Conservation (phyloP, 2,888 invertebrate genomes). For the Tuberolachnus salignus region DNA sequence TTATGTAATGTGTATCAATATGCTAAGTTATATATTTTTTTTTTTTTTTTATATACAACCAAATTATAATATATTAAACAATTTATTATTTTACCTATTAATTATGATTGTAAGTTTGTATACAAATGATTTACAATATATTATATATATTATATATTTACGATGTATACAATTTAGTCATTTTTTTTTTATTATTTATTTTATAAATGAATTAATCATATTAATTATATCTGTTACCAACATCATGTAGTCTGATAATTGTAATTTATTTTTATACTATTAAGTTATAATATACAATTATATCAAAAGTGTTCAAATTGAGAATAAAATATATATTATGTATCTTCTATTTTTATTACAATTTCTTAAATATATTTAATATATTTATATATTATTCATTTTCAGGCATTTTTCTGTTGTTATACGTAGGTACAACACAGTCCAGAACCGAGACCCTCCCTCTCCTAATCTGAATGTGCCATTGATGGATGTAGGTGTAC, state of each 20-base stretch:
- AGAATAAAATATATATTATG: no score
- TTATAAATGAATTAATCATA: not conserved
- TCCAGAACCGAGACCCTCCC: no score
- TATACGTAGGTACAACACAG: no score
- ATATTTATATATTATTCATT: no score
- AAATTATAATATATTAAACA: not conserved
- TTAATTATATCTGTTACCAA: slow-evolving; percentile 9
- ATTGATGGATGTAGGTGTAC: no score
- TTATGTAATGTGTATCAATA: not conserved
- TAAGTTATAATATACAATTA: not conserved
- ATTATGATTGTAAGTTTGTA: not conserved
- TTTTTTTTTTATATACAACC: not conserved
- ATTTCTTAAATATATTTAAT: no score
- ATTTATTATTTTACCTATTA: no score
- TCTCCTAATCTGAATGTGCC: no score
- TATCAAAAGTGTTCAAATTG: no score
- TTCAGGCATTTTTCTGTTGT: no score
- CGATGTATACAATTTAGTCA: not conserved
- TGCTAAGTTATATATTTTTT: not conserved
- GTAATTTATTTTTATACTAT: slow-evolving; percentile 7
- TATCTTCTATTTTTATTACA: no score
- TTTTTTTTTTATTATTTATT: slow-evolving; percentile 11
- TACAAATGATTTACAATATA: not conserved
- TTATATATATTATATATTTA: not conserved
- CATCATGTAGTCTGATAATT: not conserved